These are phyloP conservation scores for Drosophila baimaii DNA, from an alignment of 1,140 invertebrate genomes.

Conservation along the genomic window DNA sequence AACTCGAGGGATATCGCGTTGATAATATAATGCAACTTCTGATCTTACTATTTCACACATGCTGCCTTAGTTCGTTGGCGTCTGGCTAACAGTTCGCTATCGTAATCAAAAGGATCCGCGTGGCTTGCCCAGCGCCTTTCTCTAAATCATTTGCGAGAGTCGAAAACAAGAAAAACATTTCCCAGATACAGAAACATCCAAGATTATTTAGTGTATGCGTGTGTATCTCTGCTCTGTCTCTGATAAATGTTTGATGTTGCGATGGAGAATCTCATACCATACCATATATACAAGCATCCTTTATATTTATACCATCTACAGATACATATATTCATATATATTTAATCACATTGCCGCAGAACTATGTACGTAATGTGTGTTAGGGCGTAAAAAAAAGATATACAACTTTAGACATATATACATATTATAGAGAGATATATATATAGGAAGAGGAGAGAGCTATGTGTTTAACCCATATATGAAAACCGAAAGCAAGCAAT, in stretches of 20 bases:
- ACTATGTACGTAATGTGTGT: constrained; percentile 63
- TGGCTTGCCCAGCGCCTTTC: constrained; percentile 97
- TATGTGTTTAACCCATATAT: constrained; percentile 59
- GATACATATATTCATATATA: constrained; percentile 54
- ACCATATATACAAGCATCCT: constrained; percentile 67
- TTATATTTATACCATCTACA: constrained; percentile 76
- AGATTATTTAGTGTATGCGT: constrained; percentile 40
- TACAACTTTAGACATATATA: constrained; percentile 70
- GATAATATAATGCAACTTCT: constrained; percentile 4
- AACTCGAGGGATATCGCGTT: no score
- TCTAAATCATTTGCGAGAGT: constrained; percentile 87
- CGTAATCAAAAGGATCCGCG: constrained; percentile 98
- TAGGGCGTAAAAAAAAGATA: constrained; percentile 67
- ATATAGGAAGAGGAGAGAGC: constrained; percentile 55
- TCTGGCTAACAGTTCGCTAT: constrained; percentile 98
- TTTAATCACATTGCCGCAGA: constrained; percentile 45
- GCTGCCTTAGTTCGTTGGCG: constrained; percentile 95
- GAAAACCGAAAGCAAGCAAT: constrained; percentile 68
- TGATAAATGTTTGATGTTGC: constrained; percentile 61
- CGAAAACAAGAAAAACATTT: constrained; percentile 33
- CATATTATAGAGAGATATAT: constrained; percentile 61
- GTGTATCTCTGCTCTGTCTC: constrained; percentile 40
- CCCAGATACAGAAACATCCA: constrained; percentile 38
- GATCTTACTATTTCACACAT: constrained; percentile 43
- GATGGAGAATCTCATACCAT: constrained; percentile 63